A percentile compares a stretch with the other conserved stretches of the same genome.
Evolutionary conservation across 2,797 vertebrate species (phyloP).

Genomic region (Tenualosa thibaudeaui): DNA sequence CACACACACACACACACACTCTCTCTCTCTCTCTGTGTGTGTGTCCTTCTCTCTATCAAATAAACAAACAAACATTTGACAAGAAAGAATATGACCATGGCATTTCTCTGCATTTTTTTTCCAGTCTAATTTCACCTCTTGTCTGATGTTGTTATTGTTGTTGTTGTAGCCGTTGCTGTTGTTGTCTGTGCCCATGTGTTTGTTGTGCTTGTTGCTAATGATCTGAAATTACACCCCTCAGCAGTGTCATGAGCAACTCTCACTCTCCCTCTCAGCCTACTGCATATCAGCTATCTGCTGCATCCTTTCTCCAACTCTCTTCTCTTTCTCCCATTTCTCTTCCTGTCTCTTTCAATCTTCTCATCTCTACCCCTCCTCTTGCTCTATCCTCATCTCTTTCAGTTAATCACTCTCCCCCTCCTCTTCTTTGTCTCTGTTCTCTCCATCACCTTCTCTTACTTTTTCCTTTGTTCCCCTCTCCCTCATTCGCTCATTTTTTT

Average conservation of each 20-base stretch:
- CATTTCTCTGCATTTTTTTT: too few species aligned
- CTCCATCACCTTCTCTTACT: neutral
- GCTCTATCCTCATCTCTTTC: neutral
- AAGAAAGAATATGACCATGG: too few species aligned
- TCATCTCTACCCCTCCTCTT: neutral
- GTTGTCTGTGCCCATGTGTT: neutral
- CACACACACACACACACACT: neutral
- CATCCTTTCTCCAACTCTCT: neutral
- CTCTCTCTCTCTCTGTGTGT: too few species aligned
- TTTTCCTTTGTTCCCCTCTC: neutral
- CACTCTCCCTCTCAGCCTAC: neutral
- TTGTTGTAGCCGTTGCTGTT: neutral
- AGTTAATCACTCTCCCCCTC: neutral
- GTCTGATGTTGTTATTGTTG: neutral
- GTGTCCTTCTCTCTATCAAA: too few species aligned
- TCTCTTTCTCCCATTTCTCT: neutral
- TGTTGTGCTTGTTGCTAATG: neutral
- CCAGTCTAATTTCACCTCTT: neutral
- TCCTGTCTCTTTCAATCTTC: neutral
- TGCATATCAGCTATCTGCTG: neutral
- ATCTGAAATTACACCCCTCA: neutral
- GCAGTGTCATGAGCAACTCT: neutral
- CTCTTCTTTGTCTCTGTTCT: neutral
- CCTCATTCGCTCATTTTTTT: neutral
- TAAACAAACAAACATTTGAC: too few species aligned